Evolutionary conservation across 2,113 vertebrate species (phyloP).

Genomic region (Pterocles burchelli): DNA sequence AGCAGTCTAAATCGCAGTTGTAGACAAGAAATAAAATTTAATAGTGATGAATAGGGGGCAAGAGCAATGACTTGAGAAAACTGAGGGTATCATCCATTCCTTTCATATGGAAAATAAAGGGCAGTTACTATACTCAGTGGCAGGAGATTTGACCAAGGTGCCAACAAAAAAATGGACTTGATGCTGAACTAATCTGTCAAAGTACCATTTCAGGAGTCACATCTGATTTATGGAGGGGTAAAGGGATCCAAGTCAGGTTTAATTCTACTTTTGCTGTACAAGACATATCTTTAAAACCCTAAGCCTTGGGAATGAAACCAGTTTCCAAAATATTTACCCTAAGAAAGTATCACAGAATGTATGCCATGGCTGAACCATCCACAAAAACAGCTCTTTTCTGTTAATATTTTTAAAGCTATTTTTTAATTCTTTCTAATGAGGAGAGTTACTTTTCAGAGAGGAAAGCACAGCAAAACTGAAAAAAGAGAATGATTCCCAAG

Average conservation of each 20-base stretch:
- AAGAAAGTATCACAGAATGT: no score
- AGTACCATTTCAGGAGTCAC: background rate
- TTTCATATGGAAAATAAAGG: conserved; percentile 20
- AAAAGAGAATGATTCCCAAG: conserved; percentile 26
- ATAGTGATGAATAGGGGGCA: conserved; percentile 18
- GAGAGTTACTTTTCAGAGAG: conserved; percentile 56
- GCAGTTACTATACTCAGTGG: background rate
- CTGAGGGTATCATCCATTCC: background rate
- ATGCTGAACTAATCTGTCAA: background rate
- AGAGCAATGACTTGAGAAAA: conserved; percentile 16
- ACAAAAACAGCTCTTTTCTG: conserved; percentile 39
- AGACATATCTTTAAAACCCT: background rate
- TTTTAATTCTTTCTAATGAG: conserved; percentile 43
- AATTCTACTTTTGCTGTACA: background rate
- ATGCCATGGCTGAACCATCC: background rate
- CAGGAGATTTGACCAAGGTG: background rate
- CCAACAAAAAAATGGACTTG: background rate
- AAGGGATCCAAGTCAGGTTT: background rate
- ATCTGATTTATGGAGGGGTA: background rate
- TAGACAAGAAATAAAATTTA: conserved; percentile 43
- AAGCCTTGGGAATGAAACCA: background rate
- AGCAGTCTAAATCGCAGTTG: conserved; percentile 4
- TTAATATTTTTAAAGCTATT: conserved; percentile 26
- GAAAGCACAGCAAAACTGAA: conserved; percentile 25
- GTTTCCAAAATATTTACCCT: conserved; percentile 46